These are phyloP conservation scores for Malacosoma neustria DNA, from an alignment of 2,888 invertebrate species.

Conservation along the genomic window DNA sequence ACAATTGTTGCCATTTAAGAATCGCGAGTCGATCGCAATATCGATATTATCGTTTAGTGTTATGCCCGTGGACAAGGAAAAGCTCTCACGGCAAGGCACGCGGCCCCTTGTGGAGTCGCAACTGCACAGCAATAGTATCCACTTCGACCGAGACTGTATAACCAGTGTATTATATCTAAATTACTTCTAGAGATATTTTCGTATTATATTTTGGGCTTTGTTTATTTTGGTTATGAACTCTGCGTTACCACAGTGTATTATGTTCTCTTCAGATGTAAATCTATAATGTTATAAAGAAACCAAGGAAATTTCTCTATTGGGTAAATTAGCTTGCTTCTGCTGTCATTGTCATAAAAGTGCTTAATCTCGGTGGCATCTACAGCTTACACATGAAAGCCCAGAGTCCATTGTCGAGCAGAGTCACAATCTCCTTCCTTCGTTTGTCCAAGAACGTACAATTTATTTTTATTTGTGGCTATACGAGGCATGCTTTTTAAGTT, in stretches of 20 bases:
- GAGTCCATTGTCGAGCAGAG: too few species aligned
- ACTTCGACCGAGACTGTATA: not conserved
- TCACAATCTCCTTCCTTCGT: too few species aligned
- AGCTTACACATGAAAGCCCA: too few species aligned
- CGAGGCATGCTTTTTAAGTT: too few species aligned
- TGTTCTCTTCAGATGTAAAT: too few species aligned
- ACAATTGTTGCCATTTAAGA: constrained; percentile 62
- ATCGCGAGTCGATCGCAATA: constrained; percentile 56
- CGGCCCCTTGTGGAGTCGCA: constrained; percentile 40
- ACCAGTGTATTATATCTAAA: not conserved
- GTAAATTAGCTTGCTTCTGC: too few species aligned
- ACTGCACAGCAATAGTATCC: constrained; percentile 14
- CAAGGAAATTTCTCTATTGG: too few species aligned
- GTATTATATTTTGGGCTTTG: not conserved
- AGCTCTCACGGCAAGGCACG: constrained; percentile 44
- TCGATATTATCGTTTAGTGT: constrained; percentile 68
- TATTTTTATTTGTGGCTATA: too few species aligned
- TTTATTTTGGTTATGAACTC: not conserved
- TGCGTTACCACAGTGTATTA: not conserved
- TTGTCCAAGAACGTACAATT: too few species aligned
- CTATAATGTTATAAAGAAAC: too few species aligned
- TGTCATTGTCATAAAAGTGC: too few species aligned
- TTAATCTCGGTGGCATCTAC: too few species aligned
- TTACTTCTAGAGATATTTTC: not conserved
- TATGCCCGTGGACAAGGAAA: constrained; percentile 69